Evolutionary conservation across 1,140 invertebrate genomes (phyloP).

Genomic region (Aphis craccivora): DNA sequence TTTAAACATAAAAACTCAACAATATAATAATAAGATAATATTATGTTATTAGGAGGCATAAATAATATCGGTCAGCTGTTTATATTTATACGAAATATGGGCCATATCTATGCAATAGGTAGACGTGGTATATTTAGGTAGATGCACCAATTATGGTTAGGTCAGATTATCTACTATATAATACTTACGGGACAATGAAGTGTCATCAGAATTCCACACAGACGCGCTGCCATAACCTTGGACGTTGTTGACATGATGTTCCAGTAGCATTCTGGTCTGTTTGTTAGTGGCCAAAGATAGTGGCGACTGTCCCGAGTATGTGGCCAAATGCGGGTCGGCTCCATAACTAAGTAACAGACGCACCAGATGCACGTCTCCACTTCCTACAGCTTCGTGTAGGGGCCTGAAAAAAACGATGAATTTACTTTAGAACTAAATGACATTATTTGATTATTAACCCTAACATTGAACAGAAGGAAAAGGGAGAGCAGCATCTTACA

Average conservation of each 20-base stretch:
- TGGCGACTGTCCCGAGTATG: slow-evolving; percentile 88
- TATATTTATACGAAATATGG: neutral
- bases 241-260: slow-evolving; percentile 77
- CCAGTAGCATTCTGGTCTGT: slow-evolving; percentile 71
- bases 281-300: slow-evolving; percentile 80
- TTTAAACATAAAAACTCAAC: no score
- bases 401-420: slow-evolving; percentile 73
- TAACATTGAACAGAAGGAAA: neutral
- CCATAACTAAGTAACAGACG: slow-evolving; percentile 87
- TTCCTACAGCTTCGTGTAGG: slow-evolving; percentile 88
- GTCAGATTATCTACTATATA: neutral
- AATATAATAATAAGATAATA: no score
- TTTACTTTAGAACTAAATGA: neutral
- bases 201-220: slow-evolving; percentile 66
- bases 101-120: neutral
- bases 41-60: no score
- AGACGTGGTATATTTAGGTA: neutral
- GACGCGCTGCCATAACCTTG: slow-evolving; percentile 70
- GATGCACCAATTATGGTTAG: neutral
- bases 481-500: neutral
- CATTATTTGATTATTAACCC: neutral
- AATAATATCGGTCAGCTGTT: neutral
- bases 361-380: slow-evolving; percentile 87
- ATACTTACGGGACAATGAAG: slow-evolving; percentile 61
- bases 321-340: slow-evolving; percentile 88